Base-by-base conservation (phyloP, 1,140 invertebrate genomes). In the Pogonomyrmex barbatus region DNA sequence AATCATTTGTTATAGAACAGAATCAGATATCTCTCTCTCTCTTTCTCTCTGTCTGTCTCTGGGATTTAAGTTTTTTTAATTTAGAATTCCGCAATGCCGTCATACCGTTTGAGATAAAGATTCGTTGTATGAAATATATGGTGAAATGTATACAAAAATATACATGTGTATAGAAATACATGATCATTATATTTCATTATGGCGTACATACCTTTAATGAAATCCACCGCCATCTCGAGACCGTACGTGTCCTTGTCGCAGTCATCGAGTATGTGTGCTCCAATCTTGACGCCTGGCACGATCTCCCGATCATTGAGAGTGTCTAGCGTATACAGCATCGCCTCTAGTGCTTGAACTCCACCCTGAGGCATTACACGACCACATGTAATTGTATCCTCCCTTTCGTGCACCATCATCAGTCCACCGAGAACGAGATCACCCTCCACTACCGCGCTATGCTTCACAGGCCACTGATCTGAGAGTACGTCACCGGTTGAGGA, bases 231-330 rank as follows among this genome's bases (percentile, higher is more conserved):
- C 97, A 99, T 99, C 92, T 99, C 98, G 54, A 99, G 95, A 1
- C 99, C 98, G 93, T 99, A 99, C 0, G 98, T 99, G 93, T 99
- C 98, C 95, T 98, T 98, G 95, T 99, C 98, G 94, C 99, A 99
- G 93, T 99, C 99, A 92, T 99, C 98, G 63, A 99, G 96, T 50
- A 99, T 97, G 92, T 99, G 97, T 1, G 98, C 98, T 3, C 98
- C 98, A 14, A 99, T 95, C 54, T 96, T 97, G 17, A 98, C 96
- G 42, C 98, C 98, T 0, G 97, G 97, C 54, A 98, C 95, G 68
- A 95, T 93, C 52, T 96, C 93, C 60, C 95, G 93, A 36, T 95
- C 94, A 94, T 99, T 99, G 17, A 99, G 96, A 76, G 96, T 96
- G 94, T 99, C 98, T 88, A 99, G 92, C 0, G 98, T 99, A 92